phyloP scores from a whole-genome alignment of 2,888 invertebrate species.

The Phasia obesa region DNA sequence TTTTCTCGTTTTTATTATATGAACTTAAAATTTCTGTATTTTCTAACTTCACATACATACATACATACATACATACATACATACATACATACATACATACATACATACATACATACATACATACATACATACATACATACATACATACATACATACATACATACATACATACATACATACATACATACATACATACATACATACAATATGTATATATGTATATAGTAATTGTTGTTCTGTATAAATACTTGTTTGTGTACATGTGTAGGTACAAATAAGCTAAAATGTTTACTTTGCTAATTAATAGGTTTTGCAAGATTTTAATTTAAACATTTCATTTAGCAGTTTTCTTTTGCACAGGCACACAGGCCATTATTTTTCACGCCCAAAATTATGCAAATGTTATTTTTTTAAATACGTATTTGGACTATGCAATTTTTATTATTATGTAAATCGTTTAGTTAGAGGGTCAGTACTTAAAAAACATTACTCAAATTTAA shows the following conservation, averaged over 20 bases:
- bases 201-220: constrained; percentile 13
- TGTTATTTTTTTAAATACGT: background rate
- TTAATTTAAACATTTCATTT: background rate
- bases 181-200: constrained; percentile 19
- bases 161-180: constrained; percentile 14
- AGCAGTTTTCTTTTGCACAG: background rate
- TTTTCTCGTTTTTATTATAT: constrained; percentile 15
- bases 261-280: background rate
- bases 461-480: background rate
- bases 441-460: too few species aligned
- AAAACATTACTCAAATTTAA: constrained; percentile 1
- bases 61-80: constrained; percentile 14
- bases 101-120: constrained; percentile 14
- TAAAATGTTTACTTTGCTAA: constrained; percentile 15
- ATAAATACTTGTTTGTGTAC: constrained; percentile 1
- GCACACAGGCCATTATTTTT: background rate
- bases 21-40: too few species aligned
- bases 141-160: constrained; percentile 14
- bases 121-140: constrained; percentile 14
- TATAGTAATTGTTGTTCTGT: background rate
- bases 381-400: constrained; percentile 65
- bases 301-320: constrained; percentile 8
- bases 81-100: constrained; percentile 14
- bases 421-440: background rate
- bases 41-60: too few species aligned